A percentile compares a stretch with the other conserved stretches of the same genome.
Evolutionary conservation across 1,140 invertebrate species (phyloP).

Genomic region (Atopsyche davidsoni): DNA sequence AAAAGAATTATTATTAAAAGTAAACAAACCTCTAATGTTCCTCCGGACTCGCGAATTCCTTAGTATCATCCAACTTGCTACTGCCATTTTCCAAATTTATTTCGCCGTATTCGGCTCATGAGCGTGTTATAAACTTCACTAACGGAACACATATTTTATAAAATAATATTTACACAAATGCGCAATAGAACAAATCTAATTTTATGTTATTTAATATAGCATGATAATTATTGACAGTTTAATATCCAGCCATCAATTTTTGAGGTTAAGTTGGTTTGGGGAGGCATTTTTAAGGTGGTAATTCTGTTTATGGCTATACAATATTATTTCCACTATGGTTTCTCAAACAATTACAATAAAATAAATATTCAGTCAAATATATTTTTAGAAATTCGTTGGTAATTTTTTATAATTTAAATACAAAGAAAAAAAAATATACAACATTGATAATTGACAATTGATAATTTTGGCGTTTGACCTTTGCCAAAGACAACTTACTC

Average conservation of each 20-base stretch:
- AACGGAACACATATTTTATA: constrained; percentile 18
- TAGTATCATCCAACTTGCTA: constrained; percentile 43
- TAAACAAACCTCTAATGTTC: constrained; percentile 38
- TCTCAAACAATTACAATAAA: no score
- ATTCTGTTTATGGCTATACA: no score
- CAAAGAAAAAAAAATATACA: no score
- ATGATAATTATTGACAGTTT: constrained; percentile 23
- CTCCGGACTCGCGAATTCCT: constrained; percentile 41
- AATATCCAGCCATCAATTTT: constrained; percentile 13
- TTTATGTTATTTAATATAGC: constrained; percentile 7
- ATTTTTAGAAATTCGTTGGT: no score
- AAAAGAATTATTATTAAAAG: no score
- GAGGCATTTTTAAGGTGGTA: neutral
- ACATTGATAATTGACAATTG: no score
- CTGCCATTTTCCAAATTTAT: constrained; percentile 36
- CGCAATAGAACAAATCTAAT: neutral
- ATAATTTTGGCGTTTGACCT: no score
- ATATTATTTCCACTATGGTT: no score
- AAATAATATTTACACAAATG: constrained; percentile 5
- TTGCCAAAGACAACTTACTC: no score
- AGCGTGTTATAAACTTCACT: constrained; percentile 6
- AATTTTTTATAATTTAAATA: no score
- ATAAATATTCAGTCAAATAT: no score
- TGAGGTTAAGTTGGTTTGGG: constrained; percentile 13
- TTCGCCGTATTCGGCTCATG: constrained; percentile 13